Percentiles rank a stretch among this genome's conserved stretches.
These are phyloP conservation scores for Turdus rufiventris DNA, from an alignment of 2,113 vertebrate genomes.

Conservation along the genomic window DNA sequence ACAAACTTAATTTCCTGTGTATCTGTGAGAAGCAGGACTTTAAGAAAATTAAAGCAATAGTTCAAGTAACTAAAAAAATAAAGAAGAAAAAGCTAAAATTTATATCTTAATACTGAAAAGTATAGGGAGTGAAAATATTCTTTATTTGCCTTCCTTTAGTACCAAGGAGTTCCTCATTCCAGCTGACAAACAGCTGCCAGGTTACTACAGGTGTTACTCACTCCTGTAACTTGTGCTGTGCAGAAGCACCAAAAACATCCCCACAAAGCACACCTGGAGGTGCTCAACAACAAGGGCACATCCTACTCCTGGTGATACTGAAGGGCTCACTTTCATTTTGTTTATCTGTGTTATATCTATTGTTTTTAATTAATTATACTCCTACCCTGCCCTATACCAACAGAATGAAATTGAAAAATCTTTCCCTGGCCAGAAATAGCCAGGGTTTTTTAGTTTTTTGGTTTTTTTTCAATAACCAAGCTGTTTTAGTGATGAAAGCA, in stretches of 20 bases:
- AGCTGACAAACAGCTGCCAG: not conserved
- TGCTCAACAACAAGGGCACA: not conserved
- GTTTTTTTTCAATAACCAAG: not conserved
- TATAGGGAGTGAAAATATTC: not conserved
- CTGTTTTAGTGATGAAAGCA: not conserved
- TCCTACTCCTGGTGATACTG: accelerated
- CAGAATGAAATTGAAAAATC: not conserved
- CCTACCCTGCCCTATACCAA: not conserved
- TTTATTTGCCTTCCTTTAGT: not conserved
- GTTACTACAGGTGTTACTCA: not conserved
- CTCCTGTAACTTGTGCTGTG: not conserved
- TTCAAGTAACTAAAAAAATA: not conserved
- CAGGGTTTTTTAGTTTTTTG: no score
- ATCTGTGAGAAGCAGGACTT: not conserved
- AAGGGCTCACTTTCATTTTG: not conserved
- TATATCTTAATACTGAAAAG: not conserved
- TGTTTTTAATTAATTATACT: not conserved
- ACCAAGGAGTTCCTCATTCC: not conserved
- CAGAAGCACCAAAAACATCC: not conserved
- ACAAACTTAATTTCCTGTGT: not conserved
- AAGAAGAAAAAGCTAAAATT: not conserved
- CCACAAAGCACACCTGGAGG: not conserved
- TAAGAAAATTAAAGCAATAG: not conserved
- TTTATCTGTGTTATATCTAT: not conserved
- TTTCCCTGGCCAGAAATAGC: not conserved